Evolutionary conservation across 2,888 invertebrate species (phyloP), one percentile per base, ranked within the genome.

Genomic region (Xylota segnis): DNA sequence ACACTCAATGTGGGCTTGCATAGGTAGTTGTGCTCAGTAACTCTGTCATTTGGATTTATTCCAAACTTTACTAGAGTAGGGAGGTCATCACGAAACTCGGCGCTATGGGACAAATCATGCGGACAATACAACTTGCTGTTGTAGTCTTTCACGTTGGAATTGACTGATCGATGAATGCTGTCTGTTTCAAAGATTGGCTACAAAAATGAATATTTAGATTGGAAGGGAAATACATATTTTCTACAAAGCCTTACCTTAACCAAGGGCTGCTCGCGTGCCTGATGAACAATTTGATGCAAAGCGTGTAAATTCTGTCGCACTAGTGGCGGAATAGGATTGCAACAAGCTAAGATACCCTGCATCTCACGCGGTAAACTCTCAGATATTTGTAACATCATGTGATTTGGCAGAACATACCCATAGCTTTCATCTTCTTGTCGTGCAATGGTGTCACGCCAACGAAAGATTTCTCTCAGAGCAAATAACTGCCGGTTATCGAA

Each of bases 351-450:
- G 81, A 99, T 96, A 1, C 99, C 99, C 90, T 98, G 97, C 94
- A 97, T 94, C 93, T 98, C 98, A 70, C 97, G 94, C 0, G 98
- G 99, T 81, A 99, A 91, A 18, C 94, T 93, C 92, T 98, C 98
- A 0, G 97, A 95, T 79, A 99, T 96, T 90, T 97, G 95, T 70
- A 99, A 90, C 92, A 99, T 91, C 98, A 98, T 98, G 92, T 99
- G 98, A 92, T 98, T 98, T 0, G 99, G 99, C 77, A 99, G 93
- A 58, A 99, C 96, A 92, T 97, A 99, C 94, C 95, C 95, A 50
- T 94, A 94, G 90, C 98, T 98, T 92, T 99, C 99, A 92, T 99
- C 99, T 90, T 98, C 96, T 71, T 93, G 92, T 32, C 99, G 93
- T 0, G 98, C 98, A 5, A 95, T 93, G 14, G 93, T 90, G 92